Percentiles rank a stretch among this genome's conserved stretches.
Evolutionary conservation across 1,140 invertebrate species (phyloP).

Genomic region (Meloidogyne exigua): DNA sequence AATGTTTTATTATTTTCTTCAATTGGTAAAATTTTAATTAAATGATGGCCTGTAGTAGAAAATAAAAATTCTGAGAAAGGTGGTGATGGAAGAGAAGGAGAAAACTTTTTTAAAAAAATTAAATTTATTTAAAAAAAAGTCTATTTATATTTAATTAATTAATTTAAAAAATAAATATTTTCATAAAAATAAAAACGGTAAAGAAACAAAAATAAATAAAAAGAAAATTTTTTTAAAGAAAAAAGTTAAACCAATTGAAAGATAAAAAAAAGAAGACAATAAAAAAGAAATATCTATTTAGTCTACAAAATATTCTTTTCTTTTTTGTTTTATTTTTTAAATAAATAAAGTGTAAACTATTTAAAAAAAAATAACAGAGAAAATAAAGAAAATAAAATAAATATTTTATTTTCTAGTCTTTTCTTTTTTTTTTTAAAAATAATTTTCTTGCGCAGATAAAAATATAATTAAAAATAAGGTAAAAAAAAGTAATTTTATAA

Average conservation of each 20-base stretch:
- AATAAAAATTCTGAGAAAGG: background rate
- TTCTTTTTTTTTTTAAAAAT: background rate
- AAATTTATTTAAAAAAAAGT: background rate
- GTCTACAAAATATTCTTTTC: background rate
- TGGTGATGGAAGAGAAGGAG: background rate
- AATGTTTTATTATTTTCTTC: no score
- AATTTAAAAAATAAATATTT: no score
- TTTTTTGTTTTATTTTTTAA: background rate
- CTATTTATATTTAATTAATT: no score
- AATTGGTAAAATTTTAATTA: background rate
- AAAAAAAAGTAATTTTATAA: background rate
- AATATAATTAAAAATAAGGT: background rate
- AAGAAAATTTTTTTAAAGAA: background rate
- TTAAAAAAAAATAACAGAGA: background rate
- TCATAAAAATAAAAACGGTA: background rate
- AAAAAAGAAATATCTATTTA: no score
- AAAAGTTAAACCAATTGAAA: background rate
- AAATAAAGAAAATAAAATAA: background rate
- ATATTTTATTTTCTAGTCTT: background rate
- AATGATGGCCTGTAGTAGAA: background rate
- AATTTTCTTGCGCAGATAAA: background rate
- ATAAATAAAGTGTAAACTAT: background rate
- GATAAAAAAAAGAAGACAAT: background rate
- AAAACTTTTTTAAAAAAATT: background rate
- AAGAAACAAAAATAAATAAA: background rate